These are phyloP conservation scores for Amiota mariae DNA, from an alignment of 2,888 invertebrate species.

Conservation along the genomic window DNA sequence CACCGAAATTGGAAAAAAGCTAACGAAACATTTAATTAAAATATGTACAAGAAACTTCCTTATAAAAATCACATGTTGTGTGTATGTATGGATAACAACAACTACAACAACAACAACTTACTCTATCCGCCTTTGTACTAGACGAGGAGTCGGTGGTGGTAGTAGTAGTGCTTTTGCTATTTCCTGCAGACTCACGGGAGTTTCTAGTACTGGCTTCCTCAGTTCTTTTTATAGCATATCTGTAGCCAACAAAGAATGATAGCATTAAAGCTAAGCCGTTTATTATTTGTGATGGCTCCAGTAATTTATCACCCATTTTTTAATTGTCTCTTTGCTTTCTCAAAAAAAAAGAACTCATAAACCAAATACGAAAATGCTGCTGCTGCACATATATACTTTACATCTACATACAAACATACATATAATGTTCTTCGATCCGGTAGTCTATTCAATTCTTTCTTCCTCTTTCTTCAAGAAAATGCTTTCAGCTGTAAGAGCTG, in stretches of 20 bases:
- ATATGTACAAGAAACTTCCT: not conserved
- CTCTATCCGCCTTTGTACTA: conserved; percentile 48
- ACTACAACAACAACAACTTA: conserved; percentile 40
- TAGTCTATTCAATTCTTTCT: too few relatives aligned
- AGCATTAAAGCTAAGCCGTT: conserved; percentile 72
- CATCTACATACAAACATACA: too few relatives aligned
- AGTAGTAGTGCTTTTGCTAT: conserved; percentile 35
- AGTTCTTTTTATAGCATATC: conserved; percentile 69
- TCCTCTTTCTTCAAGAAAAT: too few relatives aligned
- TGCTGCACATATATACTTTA: too few relatives aligned
- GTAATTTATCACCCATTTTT: conserved; percentile 68
- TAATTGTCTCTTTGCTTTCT: not conserved
- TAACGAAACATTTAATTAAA: conserved; percentile 35
- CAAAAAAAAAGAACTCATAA: too few relatives aligned
- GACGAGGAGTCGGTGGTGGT: conserved; percentile 19
- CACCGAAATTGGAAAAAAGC: conserved; percentile 67
- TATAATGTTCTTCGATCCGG: too few relatives aligned
- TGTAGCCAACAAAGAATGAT: conserved; percentile 73
- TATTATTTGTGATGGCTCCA: conserved; percentile 71
- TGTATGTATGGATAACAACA: not conserved
- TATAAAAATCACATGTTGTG: not conserved
- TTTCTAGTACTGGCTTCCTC: conserved; percentile 43
- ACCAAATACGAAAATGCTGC: too few relatives aligned
- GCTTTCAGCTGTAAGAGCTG: too few relatives aligned
- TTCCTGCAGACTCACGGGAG: conserved; percentile 29